Base-by-base conservation (phyloP, 2,797 vertebrate species). In the Ambastaia sidthimunki region DNA sequence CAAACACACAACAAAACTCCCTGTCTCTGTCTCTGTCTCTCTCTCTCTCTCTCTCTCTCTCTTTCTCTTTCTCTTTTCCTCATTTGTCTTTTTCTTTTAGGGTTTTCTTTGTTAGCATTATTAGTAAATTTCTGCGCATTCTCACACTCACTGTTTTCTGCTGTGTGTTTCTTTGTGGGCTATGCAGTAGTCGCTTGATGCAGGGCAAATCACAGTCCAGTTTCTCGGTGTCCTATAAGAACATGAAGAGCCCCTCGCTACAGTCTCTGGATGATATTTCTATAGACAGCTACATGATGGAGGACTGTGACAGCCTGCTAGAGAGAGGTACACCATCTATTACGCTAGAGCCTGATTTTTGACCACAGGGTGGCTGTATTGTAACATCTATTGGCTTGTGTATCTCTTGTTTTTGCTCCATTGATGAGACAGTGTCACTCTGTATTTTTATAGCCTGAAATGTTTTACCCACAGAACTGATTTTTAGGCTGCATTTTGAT, bases 221-320 rank as follows among this genome's bases (percentile, higher is more conserved):
- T 83, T 95, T 96, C 90, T 93, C 92, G 7, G 95, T 97, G 89
- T 95, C 96, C 82, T 97, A 95, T 62, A 99, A 97, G 93, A 96
- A 94, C 88, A 94, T 97, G 95, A 97, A 96, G 93, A 99, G 96
- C 81, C 95, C 97, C 0, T 99, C 97, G 10, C 94, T 98, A 80
- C 94, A 96, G 85, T 99, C 97, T 25, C 82, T 99, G 92, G 98
- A 98, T 86, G 96, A 95, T 87, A 90, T 98, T 85, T 99, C 98
- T 83, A 94, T 98, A 67, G 97, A 99, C 88, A 98, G 97, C 89
- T 96, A 94, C 92, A 83, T 95, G 85, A 82, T 98, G 85, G 98
- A 98, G 89, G 98, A 97, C 63, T 95, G 95, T 80, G 96, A 97
- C 89, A 97, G 94, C 86, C 93, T 96, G 69, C 88, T 94, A 85